phyloP scores from a whole-genome alignment of 30 jellyfish, hydroid and myxozoan genomes.

The Aurelia sp. region DNA sequence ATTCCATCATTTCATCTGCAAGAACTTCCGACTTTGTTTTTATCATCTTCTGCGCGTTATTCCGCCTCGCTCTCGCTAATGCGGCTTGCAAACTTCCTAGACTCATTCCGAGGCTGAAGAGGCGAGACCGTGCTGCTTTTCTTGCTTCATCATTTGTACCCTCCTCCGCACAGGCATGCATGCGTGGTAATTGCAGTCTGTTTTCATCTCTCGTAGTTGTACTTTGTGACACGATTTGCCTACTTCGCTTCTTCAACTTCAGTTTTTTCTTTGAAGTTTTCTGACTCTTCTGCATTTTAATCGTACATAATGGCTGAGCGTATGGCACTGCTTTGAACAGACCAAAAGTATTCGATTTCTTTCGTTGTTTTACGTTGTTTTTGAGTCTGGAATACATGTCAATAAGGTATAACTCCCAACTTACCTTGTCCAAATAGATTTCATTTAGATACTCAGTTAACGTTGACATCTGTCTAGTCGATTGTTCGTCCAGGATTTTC shows the following conservation, averaged over 20 bases:
- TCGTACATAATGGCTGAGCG: not conserved
- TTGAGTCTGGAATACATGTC: not conserved
- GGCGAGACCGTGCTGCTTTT: not conserved
- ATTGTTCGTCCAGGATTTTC: no score
- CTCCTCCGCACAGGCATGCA: not conserved
- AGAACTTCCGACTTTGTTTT: not conserved
- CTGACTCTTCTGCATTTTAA: not conserved
- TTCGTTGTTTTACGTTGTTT: not conserved
- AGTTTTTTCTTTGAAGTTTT: not conserved
- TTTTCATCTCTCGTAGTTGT: not conserved
- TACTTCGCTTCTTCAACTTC: not conserved
- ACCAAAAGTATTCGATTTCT: not conserved
- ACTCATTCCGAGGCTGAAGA: not conserved
- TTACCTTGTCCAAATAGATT: not conserved
- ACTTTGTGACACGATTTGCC: not conserved
- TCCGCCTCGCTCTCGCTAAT: not conserved
- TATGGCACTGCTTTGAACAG: no score
- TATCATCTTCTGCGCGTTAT: not conserved
- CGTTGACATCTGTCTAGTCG: no score
- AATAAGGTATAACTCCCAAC: slow-evolving; percentile 9
- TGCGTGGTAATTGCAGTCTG: not conserved
- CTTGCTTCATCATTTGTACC: not conserved
- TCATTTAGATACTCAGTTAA: not conserved
- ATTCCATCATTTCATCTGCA: slow-evolving; percentile 8
- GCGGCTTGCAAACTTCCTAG: slow-evolving; percentile 5